phyloP scores from a whole-genome alignment of 2,797 vertebrate species.

The Allobates femoralis region DNA sequence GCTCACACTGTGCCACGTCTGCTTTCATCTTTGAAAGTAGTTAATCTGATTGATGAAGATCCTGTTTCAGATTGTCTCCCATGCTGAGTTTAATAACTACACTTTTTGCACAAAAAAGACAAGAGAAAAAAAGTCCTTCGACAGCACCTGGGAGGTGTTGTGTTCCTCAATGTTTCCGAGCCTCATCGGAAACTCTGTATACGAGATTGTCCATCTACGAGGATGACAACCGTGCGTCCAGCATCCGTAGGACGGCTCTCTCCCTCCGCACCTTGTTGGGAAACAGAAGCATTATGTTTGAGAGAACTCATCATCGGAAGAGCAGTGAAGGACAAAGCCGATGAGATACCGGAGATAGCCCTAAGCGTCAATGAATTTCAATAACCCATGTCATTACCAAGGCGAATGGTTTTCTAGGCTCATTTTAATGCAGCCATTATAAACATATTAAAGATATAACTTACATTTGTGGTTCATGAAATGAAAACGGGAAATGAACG shows the following conservation, averaged over 20 bases:
- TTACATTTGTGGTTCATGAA: conserved; percentile 35
- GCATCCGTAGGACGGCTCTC: not conserved
- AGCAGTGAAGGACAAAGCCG: not conserved
- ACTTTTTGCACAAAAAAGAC: conserved; percentile 65
- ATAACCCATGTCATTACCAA: conserved; percentile 65
- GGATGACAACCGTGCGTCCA: not conserved
- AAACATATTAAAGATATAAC: conserved; percentile 62
- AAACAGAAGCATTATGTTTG: conserved; percentile 12
- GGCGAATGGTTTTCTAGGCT: conserved; percentile 59
- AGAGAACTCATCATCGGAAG: not conserved
- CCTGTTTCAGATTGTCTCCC: conserved; percentile 83
- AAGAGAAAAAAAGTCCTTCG: conserved; percentile 58
- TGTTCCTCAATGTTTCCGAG: not conserved
- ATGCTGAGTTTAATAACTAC: conserved; percentile 82
- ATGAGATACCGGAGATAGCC: conserved; percentile 58
- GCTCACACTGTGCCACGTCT: conserved; percentile 83
- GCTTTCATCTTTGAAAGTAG: conserved; percentile 84
- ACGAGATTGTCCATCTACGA: conserved; percentile 1
- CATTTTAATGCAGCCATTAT: conserved; percentile 59
- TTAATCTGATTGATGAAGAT: conserved; percentile 91
- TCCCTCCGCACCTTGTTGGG: not conserved
- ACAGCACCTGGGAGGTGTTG: conserved; percentile 65
- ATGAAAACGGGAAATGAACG: not conserved
- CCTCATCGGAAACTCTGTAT: not conserved
- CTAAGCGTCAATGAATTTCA: conserved; percentile 61